A percentile compares a stretch with the other conserved stretches of the same genome.
Conservation (phyloP, 2,797 vertebrate genomes). For the Botia kubotai region DNA sequence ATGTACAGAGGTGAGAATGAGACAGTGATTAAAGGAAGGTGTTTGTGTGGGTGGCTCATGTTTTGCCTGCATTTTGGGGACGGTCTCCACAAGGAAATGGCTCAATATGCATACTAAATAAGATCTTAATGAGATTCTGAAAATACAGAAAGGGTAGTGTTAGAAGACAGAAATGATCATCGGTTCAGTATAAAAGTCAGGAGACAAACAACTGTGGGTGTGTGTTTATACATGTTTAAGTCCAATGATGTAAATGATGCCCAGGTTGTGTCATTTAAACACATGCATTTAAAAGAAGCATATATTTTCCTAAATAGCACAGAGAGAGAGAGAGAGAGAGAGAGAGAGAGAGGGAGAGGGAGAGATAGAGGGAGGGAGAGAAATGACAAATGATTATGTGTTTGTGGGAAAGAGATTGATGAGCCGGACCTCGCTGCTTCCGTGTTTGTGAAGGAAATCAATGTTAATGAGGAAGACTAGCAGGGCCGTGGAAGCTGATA, state of each 20-base stretch:
- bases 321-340: not conserved
- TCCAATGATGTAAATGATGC: not conserved
- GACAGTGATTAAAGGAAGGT: constrained; percentile 15
- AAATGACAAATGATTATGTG: constrained; percentile 20
- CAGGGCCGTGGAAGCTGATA: constrained; percentile 42
- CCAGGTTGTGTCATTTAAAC: not conserved
- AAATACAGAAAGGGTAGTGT: not conserved
- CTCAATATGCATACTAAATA: not conserved
- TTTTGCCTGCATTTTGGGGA: not conserved
- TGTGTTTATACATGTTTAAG: not conserved
- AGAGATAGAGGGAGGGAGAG: not conserved
- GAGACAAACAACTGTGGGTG: not conserved
- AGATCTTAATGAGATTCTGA: not conserved
- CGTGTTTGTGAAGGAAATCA: constrained; percentile 43
- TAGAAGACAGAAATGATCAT: not conserved
- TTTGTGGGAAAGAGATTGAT: constrained; percentile 33
- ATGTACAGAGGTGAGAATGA: not conserved
- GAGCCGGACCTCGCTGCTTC: constrained; percentile 46
- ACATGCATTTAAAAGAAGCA: constrained; percentile 2
- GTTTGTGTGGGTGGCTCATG: not conserved
- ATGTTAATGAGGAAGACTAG: constrained; percentile 56
- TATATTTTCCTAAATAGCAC: not conserved
- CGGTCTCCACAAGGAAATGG: not conserved
- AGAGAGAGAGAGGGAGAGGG: not conserved
- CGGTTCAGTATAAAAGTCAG: not conserved